Evolutionary conservation across 1,140 invertebrate species (phyloP).

Genomic region (Sitobion miscanthi): DNA sequence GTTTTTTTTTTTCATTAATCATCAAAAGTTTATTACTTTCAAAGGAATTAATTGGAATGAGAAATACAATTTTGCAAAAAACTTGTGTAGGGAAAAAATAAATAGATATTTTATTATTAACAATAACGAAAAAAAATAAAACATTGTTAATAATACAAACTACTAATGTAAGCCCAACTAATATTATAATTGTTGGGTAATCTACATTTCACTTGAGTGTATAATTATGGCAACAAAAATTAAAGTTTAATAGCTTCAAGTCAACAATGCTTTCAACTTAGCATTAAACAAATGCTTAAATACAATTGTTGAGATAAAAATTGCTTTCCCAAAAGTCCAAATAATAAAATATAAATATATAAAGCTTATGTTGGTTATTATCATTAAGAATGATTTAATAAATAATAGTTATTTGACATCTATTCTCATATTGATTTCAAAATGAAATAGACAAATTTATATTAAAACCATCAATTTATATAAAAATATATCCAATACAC

Average conservation of each 20-base stretch:
- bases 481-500: constrained; percentile 13
- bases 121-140: constrained; percentile 17
- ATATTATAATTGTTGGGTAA: constrained; percentile 36
- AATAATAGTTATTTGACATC: not conserved
- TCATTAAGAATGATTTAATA: not conserved
- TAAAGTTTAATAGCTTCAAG: constrained; percentile 42
- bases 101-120: constrained; percentile 14
- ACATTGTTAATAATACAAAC: constrained; percentile 39
- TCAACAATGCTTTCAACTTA: constrained; percentile 35
- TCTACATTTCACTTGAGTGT: constrained; percentile 22
- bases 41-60: not conserved
- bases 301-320: constrained; percentile 32
- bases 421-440: not conserved
- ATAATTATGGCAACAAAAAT: constrained; percentile 32
- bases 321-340: not conserved
- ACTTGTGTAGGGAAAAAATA: not conserved
- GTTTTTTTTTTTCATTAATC: not conserved
- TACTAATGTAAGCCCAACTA: constrained; percentile 50
- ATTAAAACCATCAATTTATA: not conserved
- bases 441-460: constrained; percentile 28
- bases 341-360: not conserved
- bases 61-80: not conserved
- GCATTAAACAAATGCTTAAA: constrained; percentile 43
- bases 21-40: not conserved
- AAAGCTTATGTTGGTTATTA: not conserved